A percentile compares a stretch with the other conserved stretches of the same genome.
Evolutionary conservation across 2,113 vertebrate species (phyloP).

Genomic region (Plecotus auritus): DNA sequence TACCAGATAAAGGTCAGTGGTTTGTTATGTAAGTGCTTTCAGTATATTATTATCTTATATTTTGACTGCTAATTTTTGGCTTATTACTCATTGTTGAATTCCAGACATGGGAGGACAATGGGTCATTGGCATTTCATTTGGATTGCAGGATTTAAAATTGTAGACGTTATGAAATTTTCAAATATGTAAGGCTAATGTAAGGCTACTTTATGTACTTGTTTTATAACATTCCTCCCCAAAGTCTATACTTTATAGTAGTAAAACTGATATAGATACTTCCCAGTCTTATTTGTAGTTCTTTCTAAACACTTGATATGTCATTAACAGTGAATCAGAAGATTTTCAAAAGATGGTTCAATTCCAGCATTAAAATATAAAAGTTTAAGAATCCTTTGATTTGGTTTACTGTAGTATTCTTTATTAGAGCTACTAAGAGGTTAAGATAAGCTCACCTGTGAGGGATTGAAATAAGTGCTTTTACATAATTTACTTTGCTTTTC

Average conservation of each 20-base stretch:
- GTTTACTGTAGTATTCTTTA: not conserved
- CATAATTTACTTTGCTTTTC: not conserved
- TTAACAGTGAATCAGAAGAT: not conserved
- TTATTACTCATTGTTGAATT: not conserved
- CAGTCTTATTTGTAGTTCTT: not conserved
- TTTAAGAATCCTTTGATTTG: not conserved
- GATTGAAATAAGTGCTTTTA: not conserved
- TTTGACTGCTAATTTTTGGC: not conserved
- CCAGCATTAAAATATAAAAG: not conserved
- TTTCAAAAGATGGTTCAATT: slow-evolving; percentile 3
- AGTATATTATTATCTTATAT: not conserved
- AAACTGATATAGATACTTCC: not conserved
- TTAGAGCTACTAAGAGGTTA: not conserved
- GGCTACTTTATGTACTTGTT: not conserved
- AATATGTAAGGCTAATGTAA: not conserved
- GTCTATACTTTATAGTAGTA: not conserved
- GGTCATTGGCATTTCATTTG: not conserved
- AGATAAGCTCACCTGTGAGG: not conserved
- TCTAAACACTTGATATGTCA: not conserved
- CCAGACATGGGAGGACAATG: not conserved
- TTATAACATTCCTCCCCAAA: not conserved
- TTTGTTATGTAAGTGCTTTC: not conserved
- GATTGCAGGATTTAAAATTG: not conserved
- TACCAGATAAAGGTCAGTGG: not conserved
- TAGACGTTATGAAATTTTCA: not conserved